Evolutionary conservation across 2,888 invertebrate species (phyloP), one percentile per base, ranked within the genome.

Genomic region (Lagria hirta): DNA sequence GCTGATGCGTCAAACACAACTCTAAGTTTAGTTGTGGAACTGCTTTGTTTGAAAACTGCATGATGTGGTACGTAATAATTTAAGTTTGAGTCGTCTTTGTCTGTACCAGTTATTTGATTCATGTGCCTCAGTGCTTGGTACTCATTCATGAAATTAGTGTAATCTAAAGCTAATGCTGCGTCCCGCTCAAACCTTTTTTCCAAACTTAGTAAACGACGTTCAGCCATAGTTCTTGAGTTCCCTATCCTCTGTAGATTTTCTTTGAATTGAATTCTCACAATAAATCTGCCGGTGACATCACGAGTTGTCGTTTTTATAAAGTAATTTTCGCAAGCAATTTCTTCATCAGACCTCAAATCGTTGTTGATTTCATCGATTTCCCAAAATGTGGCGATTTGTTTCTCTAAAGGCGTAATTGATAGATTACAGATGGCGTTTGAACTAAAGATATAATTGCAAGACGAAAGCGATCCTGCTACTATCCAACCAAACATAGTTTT

Each of bases 1-100:
- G 42, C 48, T 1, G 52, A 51, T 14, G 42, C 54, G 37, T 61
- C 54, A 43, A 61, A 61, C 4, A 61, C 59, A 4, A 58, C 55
- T 8, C 59, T 29, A 14, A 55, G 38, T 28, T 52, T 58, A 3
- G 61, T 61, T 3, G 60, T 62, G 2, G 34, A n/a, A 16, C 50
- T 53, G 8, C 21, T 17, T 23, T 52, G 42, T 38, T 53, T 56
- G 7, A 51, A 6, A 3, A 62, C 58, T 5, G 44, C 50, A 38
- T 62, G 60, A 42, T 62, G 61, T 2, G 61, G 57, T 12, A 55
- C 13, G 13, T 15, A 43, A 44, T 45, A 54, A 37, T 33, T n/a
- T n/a, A n/a, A 52, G 10, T 23, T 32, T 4, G 4, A 4, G 14
- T 26, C 21, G 10, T n/a, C 20, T 27, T 24, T 4, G 8, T 35